phyloP scores from a whole-genome alignment of 2,888 invertebrate genomes.

The Pollenia angustigena region DNA sequence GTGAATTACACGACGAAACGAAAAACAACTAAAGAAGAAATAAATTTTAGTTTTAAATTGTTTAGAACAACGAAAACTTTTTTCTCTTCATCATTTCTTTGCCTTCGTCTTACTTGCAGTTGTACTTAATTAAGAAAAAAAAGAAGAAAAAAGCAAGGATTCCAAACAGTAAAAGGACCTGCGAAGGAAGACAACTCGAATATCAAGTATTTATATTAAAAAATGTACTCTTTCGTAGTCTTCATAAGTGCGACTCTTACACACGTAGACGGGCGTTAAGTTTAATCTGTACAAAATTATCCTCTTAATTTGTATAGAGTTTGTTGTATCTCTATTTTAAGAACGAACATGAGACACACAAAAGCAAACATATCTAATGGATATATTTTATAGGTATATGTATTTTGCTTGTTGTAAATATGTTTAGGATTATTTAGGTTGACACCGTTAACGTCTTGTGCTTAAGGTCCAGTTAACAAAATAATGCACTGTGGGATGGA shows the following conservation, averaged over 20 bases:
- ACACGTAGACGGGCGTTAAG: conserved; percentile 40
- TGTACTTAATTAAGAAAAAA: conserved; percentile 61
- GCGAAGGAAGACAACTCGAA: conserved; percentile 42
- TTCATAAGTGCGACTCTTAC: conserved; percentile 5
- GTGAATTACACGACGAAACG: conserved; percentile 38
- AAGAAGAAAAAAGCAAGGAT: conserved; percentile 9
- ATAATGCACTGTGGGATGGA: conserved; percentile 22
- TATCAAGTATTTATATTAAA: conserved; percentile 27
- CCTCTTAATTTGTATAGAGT: conserved; percentile 65
- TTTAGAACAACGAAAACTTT: conserved; percentile 57
- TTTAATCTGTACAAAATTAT: conserved; percentile 59
- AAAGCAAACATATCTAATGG: background rate
- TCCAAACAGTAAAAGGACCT: background rate
- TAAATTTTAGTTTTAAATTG: conserved; percentile 63
- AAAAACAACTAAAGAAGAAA: conserved; percentile 44
- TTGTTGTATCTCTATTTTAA: conserved; percentile 44
- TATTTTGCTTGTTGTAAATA: background rate
- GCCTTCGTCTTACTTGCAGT: conserved; percentile 3
- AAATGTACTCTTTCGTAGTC: background rate
- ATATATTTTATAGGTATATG: background rate
- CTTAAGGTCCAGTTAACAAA: conserved; percentile 57
- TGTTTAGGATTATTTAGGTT: conserved; percentile 55
- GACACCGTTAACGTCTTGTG: conserved; percentile 55
- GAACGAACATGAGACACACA: conserved; percentile 4
- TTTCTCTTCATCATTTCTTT: background rate